These are phyloP conservation scores for Athalia circularis DNA, from an alignment of 2,888 invertebrate genomes.

Conservation along the genomic window DNA sequence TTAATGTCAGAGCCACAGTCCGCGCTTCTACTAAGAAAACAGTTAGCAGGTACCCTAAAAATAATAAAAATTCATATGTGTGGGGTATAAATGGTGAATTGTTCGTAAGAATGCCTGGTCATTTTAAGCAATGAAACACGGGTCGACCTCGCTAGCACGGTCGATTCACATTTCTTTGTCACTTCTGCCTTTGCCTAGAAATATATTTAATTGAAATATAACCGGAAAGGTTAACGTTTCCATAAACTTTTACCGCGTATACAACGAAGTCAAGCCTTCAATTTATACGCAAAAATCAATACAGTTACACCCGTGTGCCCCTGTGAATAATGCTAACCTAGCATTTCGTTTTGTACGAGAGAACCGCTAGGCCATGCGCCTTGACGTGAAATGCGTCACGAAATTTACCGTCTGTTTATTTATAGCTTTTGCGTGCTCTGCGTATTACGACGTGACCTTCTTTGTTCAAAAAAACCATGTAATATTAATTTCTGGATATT, in stretches of 20 bases:
- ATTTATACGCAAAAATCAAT: constrained; percentile 72
- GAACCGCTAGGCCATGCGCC: constrained; percentile 41
- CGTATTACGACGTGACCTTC: constrained; percentile 37
- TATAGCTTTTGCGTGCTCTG: constrained; percentile 59
- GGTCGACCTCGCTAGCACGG: constrained; percentile 75
- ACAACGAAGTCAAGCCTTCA: constrained; percentile 38
- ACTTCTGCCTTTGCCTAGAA: constrained; percentile 56
- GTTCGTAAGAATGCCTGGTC: constrained; percentile 55
- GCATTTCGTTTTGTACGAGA: constrained; percentile 54
- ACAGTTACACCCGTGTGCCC: constrained; percentile 60
- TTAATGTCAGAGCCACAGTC: constrained; percentile 98
- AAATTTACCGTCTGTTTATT: constrained; percentile 68
- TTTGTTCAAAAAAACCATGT: neutral
- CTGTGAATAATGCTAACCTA: constrained; percentile 67
- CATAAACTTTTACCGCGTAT: constrained; percentile 23
- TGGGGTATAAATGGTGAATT: constrained; percentile 62
- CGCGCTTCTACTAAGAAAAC: constrained; percentile 95
- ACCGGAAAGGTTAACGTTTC: neutral
- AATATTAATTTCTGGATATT: constrained; percentile 27
- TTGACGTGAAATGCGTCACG: constrained; percentile 51
- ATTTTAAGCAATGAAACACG: constrained; percentile 59
- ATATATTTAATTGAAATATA: constrained; percentile 35
- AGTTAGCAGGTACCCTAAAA: constrained; percentile 87
- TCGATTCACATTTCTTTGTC: constrained; percentile 73
- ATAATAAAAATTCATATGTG: constrained; percentile 33